Conservation (phyloP, 2,797 vertebrate genomes). For the Antrozous pallidus region DNA sequence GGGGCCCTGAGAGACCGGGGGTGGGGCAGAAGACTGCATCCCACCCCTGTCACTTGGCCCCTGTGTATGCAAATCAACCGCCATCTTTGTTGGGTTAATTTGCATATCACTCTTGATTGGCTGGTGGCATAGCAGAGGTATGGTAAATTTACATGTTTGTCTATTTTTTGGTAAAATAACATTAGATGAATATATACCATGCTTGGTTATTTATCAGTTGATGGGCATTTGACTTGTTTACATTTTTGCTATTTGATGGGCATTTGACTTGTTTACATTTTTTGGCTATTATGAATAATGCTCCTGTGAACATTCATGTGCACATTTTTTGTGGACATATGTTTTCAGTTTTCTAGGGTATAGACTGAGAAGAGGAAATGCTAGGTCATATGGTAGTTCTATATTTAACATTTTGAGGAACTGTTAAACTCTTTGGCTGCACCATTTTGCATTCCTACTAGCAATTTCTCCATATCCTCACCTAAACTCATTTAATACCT, state of each 20-base stretch:
- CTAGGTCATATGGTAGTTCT: neutral
- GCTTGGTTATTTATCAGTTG: neutral
- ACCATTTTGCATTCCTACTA: neutral
- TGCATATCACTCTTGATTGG: too few relatives aligned
- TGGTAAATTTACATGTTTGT: too few relatives aligned
- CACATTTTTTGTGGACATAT: neutral
- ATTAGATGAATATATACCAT: neutral
- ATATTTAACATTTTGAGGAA: neutral
- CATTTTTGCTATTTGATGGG: neutral
- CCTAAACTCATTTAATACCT: neutral
- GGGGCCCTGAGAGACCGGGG: too few relatives aligned
- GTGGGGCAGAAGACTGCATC: too few relatives aligned
- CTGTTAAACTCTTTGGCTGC: neutral
- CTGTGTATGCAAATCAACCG: too few relatives aligned
- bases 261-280: neutral
- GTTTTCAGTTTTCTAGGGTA: neutral
- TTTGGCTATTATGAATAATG: neutral
- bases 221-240: neutral
- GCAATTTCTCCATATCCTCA: neutral
- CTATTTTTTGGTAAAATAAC: neutral
- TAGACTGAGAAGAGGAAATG: neutral
- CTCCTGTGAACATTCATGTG: neutral
- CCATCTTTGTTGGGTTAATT: too few relatives aligned
- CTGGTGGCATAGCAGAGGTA: too few relatives aligned
- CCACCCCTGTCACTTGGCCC: too few relatives aligned